These are phyloP conservation scores for Tachina fera DNA, from an alignment of 2,888 invertebrate species.

Conservation along the genomic window DNA sequence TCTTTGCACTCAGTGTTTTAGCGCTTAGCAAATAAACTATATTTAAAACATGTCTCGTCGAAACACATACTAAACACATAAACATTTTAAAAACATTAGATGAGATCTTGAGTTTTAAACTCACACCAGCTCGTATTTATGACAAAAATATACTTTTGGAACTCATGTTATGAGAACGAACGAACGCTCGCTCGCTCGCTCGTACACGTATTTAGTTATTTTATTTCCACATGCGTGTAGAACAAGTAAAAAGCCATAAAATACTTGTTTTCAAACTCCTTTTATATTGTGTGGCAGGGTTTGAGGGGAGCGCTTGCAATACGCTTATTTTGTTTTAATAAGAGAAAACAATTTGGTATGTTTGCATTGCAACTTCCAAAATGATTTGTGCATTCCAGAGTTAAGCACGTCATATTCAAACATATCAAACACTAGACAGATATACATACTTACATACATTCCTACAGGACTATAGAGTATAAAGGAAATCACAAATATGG, in stretches of 20 bases:
- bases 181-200: neutral
- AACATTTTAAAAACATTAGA: constrained; percentile 79
- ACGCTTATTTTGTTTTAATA: constrained; percentile 36
- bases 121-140: constrained; percentile 31
- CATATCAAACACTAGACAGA: constrained; percentile 52
- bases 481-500: constrained; percentile 23
- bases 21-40: constrained; percentile 53
- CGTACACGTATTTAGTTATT: neutral
- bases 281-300: constrained; percentile 15
- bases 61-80: constrained; percentile 80
- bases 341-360: constrained; percentile 47
- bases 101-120: constrained; percentile 75
- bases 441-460: neutral
- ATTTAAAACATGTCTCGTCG: constrained; percentile 72
- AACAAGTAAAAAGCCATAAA: neutral
- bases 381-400: constrained; percentile 79
- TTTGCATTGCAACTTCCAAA: constrained; percentile 77
- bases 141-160: neutral
- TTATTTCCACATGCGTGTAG: constrained; percentile 17
- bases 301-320: constrained; percentile 14
- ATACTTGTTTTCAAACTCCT: constrained; percentile 10
- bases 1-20: neutral
- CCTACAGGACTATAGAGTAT: neutral
- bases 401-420: constrained; percentile 70
- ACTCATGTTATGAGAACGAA: constrained; percentile 4